phyloP scores from a whole-genome alignment of 1,140 invertebrate genomes.

The Lepidurus couesii region DNA sequence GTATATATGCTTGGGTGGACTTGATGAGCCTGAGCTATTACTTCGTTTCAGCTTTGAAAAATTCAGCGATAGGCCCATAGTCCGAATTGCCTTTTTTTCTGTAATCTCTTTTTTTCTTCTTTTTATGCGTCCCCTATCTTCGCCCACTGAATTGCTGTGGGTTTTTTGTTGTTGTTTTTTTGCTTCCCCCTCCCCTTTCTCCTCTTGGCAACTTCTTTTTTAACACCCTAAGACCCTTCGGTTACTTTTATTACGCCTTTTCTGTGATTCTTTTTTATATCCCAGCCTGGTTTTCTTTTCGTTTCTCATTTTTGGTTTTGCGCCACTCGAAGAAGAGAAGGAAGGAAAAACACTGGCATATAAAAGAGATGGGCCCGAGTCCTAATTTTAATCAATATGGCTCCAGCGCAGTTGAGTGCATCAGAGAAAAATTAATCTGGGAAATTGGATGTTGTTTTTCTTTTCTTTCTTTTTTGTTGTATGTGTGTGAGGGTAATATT shows the following conservation, averaged over 20 bases:
- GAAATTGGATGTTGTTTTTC: background rate
- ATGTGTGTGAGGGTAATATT: background rate
- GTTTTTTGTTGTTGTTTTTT: background rate
- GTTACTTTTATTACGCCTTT: background rate
- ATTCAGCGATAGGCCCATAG: background rate
- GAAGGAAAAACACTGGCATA: background rate
- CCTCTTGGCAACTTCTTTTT: background rate
- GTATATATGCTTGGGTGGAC: conserved; percentile 3
- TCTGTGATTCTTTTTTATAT: conserved; percentile 12
- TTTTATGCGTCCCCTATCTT: background rate
- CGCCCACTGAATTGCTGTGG: background rate
- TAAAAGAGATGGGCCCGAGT: background rate
- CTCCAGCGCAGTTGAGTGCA: conserved; percentile 1
- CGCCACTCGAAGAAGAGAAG: background rate
- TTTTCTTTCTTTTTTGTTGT: background rate
- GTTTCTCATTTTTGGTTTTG: background rate
- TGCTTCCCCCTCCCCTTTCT: background rate
- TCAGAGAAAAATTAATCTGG: background rate
- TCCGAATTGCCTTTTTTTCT: background rate
- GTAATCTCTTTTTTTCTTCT: background rate
- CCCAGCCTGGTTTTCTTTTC: background rate
- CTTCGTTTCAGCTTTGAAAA: background rate
- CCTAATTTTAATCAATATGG: conserved; percentile 22
- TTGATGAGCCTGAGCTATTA: background rate
- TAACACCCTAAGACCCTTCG: background rate